A percentile compares a stretch with the other conserved stretches of the same genome.
phyloP scores from a whole-genome alignment of 2,888 invertebrate genomes.

The Caenorhabditis sp. region DNA sequence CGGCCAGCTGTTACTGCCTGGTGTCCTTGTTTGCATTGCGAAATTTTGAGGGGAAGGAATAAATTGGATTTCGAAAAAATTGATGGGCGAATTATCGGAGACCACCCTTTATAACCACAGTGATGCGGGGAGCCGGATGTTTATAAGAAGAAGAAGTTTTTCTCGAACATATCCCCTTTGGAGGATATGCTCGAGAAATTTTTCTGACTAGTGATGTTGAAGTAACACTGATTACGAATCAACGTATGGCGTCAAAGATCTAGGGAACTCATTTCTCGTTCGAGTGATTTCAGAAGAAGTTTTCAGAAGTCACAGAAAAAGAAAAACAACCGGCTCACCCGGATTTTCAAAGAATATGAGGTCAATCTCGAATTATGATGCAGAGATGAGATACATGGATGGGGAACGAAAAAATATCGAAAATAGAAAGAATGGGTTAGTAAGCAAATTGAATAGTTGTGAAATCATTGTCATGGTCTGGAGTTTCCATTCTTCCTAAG shows the following conservation, averaged over 20 bases:
- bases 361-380: no score
- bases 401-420: no score
- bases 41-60: slow-evolving; percentile 18
- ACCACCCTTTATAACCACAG: background rate
- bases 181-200: background rate
- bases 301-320: background rate
- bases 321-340: no score
- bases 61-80: slow-evolving; percentile 32
- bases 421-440: no score
- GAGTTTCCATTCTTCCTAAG: no score
- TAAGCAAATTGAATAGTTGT: no score
- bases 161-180: no score
- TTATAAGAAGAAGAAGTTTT: background rate
- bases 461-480: no score
- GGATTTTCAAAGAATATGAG: no score
- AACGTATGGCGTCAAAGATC: background rate
- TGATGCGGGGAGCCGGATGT: slow-evolving; percentile 13
- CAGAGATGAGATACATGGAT: no score
- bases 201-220: no score
- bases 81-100: slow-evolving; percentile 8
- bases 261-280: background rate
- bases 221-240: background rate
- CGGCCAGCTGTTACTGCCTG: slow-evolving; percentile 5
- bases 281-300: background rate
- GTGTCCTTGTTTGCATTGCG: slow-evolving; percentile 28